phyloP scores from a whole-genome alignment of 2,888 invertebrate species.

The Operophtera brumata region DNA sequence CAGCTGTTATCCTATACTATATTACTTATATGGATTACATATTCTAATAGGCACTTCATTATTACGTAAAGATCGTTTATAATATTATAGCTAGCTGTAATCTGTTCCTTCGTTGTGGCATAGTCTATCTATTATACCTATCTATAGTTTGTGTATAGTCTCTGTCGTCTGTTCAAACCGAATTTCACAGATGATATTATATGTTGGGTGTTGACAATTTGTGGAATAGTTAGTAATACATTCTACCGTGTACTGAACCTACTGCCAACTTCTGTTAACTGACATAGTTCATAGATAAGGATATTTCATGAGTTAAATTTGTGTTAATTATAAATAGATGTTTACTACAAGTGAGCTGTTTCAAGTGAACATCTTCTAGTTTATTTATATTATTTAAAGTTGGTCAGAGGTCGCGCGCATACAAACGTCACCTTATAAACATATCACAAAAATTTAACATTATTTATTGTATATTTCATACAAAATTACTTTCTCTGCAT shows the following conservation, averaged over 20 bases:
- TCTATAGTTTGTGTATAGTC: constrained; percentile 35
- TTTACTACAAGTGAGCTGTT: constrained; percentile 70
- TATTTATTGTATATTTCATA: constrained; percentile 34
- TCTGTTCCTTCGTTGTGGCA: constrained; percentile 52
- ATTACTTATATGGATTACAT: constrained; percentile 26
- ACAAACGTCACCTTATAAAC: constrained; percentile 33
- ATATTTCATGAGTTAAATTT: constrained; percentile 68
- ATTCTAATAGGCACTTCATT: constrained; percentile 24
- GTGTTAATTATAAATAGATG: constrained; percentile 73
- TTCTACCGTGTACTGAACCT: constrained; percentile 68
- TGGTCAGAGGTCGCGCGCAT: constrained; percentile 58
- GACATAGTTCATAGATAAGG: constrained; percentile 56
- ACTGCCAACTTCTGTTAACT: constrained; percentile 75
- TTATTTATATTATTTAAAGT: constrained; percentile 76
- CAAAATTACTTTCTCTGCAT: constrained; percentile 53
- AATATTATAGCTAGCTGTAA: constrained; percentile 46
- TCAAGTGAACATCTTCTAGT: constrained; percentile 70
- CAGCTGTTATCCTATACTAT: constrained; percentile 52
- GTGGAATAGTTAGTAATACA: constrained; percentile 47
- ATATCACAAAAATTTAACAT: constrained; percentile 58
- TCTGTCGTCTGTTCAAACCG: constrained; percentile 51
- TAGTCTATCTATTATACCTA: constrained; percentile 39
- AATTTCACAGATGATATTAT: constrained; percentile 69
- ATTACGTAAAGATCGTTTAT: constrained; percentile 37
- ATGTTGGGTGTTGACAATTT: constrained; percentile 53